Percentiles rank a stretch among this genome's conserved stretches.
Conservation (phyloP, 2,797 vertebrate genomes). For the Sebastes kiyomatsui region DNA sequence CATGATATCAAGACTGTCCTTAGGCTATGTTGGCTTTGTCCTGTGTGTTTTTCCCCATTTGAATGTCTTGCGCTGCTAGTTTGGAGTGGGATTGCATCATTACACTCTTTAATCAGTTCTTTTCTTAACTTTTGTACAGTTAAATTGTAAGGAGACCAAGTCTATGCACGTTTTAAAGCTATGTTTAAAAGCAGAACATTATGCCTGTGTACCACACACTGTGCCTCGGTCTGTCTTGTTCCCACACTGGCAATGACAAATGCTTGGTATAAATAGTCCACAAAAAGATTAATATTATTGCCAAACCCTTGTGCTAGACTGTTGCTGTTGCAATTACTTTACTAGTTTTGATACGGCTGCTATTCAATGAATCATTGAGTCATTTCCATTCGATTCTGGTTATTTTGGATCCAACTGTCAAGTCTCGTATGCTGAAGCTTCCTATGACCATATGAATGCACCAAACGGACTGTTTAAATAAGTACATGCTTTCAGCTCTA, state of each 20-base stretch:
- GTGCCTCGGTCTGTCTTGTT: neutral
- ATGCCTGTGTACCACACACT: neutral
- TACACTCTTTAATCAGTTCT: slow-evolving; percentile 13
- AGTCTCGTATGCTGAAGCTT: neutral
- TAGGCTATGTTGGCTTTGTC: neutral
- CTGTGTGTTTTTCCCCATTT: neutral
- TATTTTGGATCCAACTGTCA: neutral
- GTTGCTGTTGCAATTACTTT: neutral
- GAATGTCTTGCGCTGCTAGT: neutral
- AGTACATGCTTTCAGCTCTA: neutral
- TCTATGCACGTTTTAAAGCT: neutral
- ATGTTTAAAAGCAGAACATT: neutral
- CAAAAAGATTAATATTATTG: slow-evolving; percentile 7
- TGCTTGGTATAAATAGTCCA: neutral
- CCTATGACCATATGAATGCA: neutral
- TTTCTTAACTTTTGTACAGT: neutral
- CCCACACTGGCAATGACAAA: neutral
- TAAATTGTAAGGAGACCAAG: neutral
- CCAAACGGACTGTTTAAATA: neutral
- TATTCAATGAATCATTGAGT: neutral
- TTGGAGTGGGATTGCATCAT: slow-evolving; percentile 2
- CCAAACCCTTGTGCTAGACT: neutral
- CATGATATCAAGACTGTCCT: slow-evolving; percentile 24
- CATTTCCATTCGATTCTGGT: neutral
- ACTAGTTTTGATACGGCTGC: neutral